Base-by-base conservation (phyloP, 2,888 invertebrate species). In the Erebia ligea region DNA sequence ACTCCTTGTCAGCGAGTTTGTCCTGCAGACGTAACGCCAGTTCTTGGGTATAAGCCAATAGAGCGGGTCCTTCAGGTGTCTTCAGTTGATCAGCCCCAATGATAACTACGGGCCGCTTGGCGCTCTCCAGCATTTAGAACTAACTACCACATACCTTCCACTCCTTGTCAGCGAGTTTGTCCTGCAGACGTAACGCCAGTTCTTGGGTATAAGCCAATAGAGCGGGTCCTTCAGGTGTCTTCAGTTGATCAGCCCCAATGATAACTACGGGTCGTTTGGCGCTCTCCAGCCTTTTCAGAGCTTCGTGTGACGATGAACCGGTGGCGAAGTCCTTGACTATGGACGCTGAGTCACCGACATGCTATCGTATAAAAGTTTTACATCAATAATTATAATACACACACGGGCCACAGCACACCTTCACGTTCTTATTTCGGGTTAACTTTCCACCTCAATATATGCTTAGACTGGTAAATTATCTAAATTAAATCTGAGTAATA, bases 191-290 rank as follows among this genome's bases (percentile, higher is more conserved):
- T 59, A 94, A 90, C 1, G 98, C 96, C 70, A 98, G 90, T 68
- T 95, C 94, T 82, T 97, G 96, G 0, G 96, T 95, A 75, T 96
- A 94, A 0, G 96, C 95, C 68, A 97, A 93, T 76, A 98, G 94
- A 1, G 96, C 96, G 6, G 95, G 95, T 3, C 97, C 98, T 82
- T 98, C 98, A 2, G 94, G 79, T 5, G 97, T 94, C 83, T 96
- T 95, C 45, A 99, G 94, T 71, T 96, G 95, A 77, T 97, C 97
- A 4, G 98, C 96, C 19, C 99, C 99, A 48, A 99, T 94, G 76
- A 99, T 97, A 58, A 99, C 96, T 71, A 98, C 92, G n/a, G 99
- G 99, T 71, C 96, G 96, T 88, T 98, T 97, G 15, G 99, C 98
- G 3, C 91, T 85, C 80, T 95, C 94, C 76, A 98, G 87, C 69